phyloP scores from a whole-genome alignment of 2,797 vertebrate species.

The Schizopygopsis pylzovi region DNA sequence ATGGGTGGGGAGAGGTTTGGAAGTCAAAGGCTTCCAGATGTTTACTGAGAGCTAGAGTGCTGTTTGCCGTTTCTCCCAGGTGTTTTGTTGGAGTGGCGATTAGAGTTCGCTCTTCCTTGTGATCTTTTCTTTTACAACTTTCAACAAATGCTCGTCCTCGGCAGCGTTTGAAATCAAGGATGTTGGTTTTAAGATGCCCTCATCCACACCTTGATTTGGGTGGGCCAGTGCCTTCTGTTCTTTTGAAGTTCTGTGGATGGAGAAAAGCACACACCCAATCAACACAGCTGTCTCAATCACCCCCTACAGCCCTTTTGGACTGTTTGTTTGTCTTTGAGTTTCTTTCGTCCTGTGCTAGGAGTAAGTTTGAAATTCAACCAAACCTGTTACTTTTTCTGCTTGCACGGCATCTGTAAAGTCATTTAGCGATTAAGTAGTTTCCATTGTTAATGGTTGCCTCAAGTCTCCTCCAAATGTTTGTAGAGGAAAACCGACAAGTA shows the following conservation, averaged over 20 bases:
- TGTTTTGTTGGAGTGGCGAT: constrained; percentile 40
- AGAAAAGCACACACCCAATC: constrained; percentile 36
- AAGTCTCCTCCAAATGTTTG: constrained; percentile 6
- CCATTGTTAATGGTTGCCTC: constrained; percentile 27
- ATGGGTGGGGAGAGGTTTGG: constrained; percentile 51
- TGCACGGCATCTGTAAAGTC: constrained; percentile 37
- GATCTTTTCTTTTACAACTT: constrained; percentile 47
- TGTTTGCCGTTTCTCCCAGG: constrained; percentile 46
- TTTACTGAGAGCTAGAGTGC: constrained; percentile 43
- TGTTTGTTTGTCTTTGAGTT: constrained; percentile 51
- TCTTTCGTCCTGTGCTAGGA: constrained; percentile 13
- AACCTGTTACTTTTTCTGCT: constrained; percentile 42
- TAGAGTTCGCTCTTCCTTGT: constrained; percentile 34
- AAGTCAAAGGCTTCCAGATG: constrained; percentile 61
- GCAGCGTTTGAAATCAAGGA: constrained; percentile 41
- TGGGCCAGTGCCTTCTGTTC: constrained; percentile 29
- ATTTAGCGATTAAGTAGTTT: constrained; percentile 28
- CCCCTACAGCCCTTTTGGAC: constrained; percentile 43
- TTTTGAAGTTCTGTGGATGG: constrained; percentile 55
- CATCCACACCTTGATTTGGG: constrained; percentile 47
- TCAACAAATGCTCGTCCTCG: constrained; percentile 51
- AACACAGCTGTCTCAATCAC: constrained; percentile 43
- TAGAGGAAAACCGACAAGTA: background rate
- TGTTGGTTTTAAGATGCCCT: constrained; percentile 47
- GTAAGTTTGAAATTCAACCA: constrained; percentile 32